phyloP scores from a whole-genome alignment of 2,888 invertebrate genomes.

The Aethes cnicana region DNA sequence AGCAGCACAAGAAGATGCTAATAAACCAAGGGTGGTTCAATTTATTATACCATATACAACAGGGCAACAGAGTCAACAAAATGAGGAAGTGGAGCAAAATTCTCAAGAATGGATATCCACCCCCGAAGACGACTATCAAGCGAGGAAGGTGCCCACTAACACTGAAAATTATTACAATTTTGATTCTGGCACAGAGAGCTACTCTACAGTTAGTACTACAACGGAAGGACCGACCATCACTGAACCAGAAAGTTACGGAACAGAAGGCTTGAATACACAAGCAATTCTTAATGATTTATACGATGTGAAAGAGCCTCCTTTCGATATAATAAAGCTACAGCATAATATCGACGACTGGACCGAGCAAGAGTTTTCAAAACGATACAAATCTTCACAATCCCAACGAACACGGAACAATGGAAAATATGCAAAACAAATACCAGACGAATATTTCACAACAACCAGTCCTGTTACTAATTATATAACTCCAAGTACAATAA shows the following conservation, averaged over 20 bases:
- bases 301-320: constrained; percentile 80
- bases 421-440: constrained; percentile 88
- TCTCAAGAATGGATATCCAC: constrained; percentile 61
- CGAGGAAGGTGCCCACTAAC: constrained; percentile 73
- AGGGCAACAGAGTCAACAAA: constrained; percentile 52
- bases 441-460: constrained; percentile 88
- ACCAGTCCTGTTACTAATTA: constrained; percentile 67
- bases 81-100: constrained; percentile 62
- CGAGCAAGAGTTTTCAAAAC: constrained; percentile 86
- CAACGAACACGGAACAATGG: constrained; percentile 79
- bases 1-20: constrained; percentile 50
- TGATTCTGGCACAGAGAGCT: constrained; percentile 50
- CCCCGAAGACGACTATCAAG: constrained; percentile 64
- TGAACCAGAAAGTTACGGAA: constrained; percentile 75
- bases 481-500: constrained; percentile 57
- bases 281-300: constrained; percentile 61
- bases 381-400: constrained; percentile 57
- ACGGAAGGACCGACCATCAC: constrained; percentile 51
- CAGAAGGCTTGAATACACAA: constrained; percentile 70
- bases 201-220: constrained; percentile 49
- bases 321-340: constrained; percentile 88
- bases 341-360: constrained; percentile 94
- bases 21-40: constrained; percentile 86
- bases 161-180: constrained; percentile 46
- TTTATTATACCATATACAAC: constrained; percentile 91